These are phyloP conservation scores for Oncorhynchus gorbuscha DNA, from an alignment of 2,113 vertebrate species.

Conservation along the genomic window DNA sequence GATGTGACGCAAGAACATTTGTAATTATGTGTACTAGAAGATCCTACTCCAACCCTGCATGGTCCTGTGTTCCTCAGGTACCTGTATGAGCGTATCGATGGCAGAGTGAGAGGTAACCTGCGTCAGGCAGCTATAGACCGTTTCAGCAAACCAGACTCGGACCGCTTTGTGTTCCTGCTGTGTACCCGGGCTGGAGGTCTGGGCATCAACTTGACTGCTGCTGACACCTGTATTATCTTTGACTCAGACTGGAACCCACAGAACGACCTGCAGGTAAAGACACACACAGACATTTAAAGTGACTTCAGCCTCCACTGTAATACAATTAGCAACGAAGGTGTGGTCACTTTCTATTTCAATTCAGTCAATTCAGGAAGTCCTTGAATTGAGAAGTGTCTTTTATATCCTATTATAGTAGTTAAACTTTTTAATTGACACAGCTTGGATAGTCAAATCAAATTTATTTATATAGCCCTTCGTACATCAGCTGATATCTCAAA, in stretches of 20 bases:
- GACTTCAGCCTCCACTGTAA: neutral
- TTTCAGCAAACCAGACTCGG: conserved; percentile 96
- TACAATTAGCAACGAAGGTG: no score
- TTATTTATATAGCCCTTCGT: no score
- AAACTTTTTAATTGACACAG: no score
- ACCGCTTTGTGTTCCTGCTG: conserved; percentile 96
- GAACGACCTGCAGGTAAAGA: conserved; percentile 92
- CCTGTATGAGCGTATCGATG: conserved; percentile 94
- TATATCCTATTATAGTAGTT: no score
- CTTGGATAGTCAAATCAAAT: no score
- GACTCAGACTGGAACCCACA: conserved; percentile 99
- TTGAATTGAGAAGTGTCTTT: no score
- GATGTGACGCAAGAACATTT: neutral
- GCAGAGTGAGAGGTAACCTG: conserved; percentile 93
- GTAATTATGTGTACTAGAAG: neutral
- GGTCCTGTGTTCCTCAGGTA: conserved; percentile 76
- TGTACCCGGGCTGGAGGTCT: conserved; percentile 95
- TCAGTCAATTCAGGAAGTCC: no score
- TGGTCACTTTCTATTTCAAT: no score
- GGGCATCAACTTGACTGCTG: conserved; percentile 96
- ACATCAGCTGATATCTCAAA: no score
- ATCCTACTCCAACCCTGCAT: neutral
- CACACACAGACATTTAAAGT: neutral
- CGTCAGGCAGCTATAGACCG: conserved; percentile 96
- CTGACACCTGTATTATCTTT: conserved; percentile 98